phyloP scores from a whole-genome alignment of 2,113 vertebrate species.

The Callopanchax toddi region DNA sequence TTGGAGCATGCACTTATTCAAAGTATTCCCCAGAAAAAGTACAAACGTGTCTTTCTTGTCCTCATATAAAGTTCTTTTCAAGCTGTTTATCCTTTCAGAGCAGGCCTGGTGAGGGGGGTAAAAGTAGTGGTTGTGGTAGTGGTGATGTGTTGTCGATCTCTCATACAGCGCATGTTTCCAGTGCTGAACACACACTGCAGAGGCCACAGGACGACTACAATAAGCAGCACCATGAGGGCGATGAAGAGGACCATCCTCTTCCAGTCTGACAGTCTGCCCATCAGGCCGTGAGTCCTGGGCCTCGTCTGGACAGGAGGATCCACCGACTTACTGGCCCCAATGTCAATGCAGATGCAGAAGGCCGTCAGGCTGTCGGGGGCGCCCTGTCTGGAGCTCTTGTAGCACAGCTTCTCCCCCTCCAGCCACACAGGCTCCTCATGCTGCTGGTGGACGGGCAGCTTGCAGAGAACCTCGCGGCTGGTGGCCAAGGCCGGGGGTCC shows the following conservation, averaged over 20 bases:
- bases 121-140: background rate
- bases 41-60: background rate
- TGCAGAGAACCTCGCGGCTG: slow-evolving; percentile 86
- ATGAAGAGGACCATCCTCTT: slow-evolving; percentile 85
- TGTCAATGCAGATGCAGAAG: slow-evolving; percentile 86
- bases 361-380: slow-evolving; percentile 44
- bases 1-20: background rate
- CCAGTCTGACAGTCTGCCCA: slow-evolving; percentile 83
- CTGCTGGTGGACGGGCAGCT: slow-evolving; percentile 84
- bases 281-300: slow-evolving; percentile 25
- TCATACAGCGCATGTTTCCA: slow-evolving; percentile 83
- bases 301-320: background rate
- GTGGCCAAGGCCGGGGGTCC: slow-evolving; percentile 87
- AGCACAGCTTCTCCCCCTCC: slow-evolving; percentile 91
- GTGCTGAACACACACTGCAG: slow-evolving; percentile 89
- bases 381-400: slow-evolving; percentile 58
- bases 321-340: slow-evolving; percentile 81
- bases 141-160: background rate
- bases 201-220: slow-evolving; percentile 89
- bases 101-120: background rate
- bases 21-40: slow-evolving; percentile 1
- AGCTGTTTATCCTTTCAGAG: slow-evolving; percentile 1
- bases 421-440: slow-evolving; percentile 87
- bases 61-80: background rate
- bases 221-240: slow-evolving; percentile 79